Evolutionary conservation across 2,113 vertebrate species (phyloP), one percentile per base, ranked within the genome.

Genomic region (Strix uralensis): DNA sequence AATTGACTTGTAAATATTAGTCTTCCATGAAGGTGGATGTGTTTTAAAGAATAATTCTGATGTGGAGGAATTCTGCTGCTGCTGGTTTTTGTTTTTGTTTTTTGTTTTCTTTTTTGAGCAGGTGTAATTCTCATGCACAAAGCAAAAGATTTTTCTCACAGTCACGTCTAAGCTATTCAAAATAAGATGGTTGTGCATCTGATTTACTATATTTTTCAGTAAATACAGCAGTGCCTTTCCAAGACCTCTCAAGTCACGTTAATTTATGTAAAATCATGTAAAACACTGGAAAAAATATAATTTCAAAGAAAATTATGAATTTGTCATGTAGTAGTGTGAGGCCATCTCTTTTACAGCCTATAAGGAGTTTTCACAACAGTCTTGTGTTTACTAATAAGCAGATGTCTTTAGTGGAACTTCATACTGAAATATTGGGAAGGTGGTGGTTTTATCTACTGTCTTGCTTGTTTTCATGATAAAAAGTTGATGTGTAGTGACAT

Each of bases 401-500:
- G 57, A 34, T 78, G 58, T 66, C 52, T 91, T 86, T 63, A 42
- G 26, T 83, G 66, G 67, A 52, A 80, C 32, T 55, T 71, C 46
- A 49, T 79, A 72, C 77, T 63, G 94, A 49, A 93, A 71, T 71
- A 30, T 47, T 69, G 74, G 95, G 89, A 95, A 91, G 96, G 73
- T 95, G 89, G 61, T 92, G 70, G 86, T 19, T 92, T 92, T 92
- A 65, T 96, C 78, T 94, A 40, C 83, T 92, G 95, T 74, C 96
- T 96, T 81, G 73, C 61, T 87, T 95, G 62, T 94, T 95, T 95
- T 91, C 73, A 15, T 65, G 91, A 57, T 85, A 87, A 82, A 95
- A 96, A 95, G 92, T 96, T 96, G 94, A 97, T 96, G 86, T 82
- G 83, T 96, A 95, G 95, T 97, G 95, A 97, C 95, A 96, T 96